These are phyloP conservation scores for Papilio dardanus DNA, from an alignment of 1,140 invertebrate genomes.

Conservation along the genomic window DNA sequence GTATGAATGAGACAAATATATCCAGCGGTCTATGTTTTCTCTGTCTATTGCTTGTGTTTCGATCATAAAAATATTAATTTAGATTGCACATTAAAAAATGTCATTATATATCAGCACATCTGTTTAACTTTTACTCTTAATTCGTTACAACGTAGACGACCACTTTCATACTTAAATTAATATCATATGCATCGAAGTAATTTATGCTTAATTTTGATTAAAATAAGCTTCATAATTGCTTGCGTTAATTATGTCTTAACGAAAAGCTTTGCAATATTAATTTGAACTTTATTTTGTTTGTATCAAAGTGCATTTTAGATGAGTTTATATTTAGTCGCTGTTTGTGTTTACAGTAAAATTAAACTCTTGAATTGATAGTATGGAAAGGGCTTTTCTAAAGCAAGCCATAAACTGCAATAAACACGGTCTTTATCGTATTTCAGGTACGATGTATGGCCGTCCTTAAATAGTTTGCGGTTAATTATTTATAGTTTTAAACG, in stretches of 20 bases:
- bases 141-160: conserved; percentile 47
- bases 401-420: conserved; percentile 20
- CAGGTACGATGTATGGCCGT: conserved; percentile 11
- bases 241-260: neutral
- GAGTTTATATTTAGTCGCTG: neutral
- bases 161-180: conserved; percentile 43
- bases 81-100: neutral
- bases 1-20: no score
- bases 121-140: conserved; percentile 67
- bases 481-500: neutral
- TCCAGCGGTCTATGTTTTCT: no score
- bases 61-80: neutral
- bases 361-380: conserved; percentile 35
- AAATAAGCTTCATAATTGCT: neutral
- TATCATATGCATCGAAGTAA: conserved; percentile 26
- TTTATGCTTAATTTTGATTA: conserved; percentile 39
- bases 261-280: neutral
- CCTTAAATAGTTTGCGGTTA: conserved; percentile 13
- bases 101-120: conserved; percentile 55
- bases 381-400: conserved; percentile 22
- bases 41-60: no score
- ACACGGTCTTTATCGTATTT: conserved; percentile 22
- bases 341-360: neutral
- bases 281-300: neutral
- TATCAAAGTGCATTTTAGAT: conserved; percentile 35